phyloP scores from a whole-genome alignment of 2,113 vertebrate genomes.

The Psilopsiagon aurifrons region DNA sequence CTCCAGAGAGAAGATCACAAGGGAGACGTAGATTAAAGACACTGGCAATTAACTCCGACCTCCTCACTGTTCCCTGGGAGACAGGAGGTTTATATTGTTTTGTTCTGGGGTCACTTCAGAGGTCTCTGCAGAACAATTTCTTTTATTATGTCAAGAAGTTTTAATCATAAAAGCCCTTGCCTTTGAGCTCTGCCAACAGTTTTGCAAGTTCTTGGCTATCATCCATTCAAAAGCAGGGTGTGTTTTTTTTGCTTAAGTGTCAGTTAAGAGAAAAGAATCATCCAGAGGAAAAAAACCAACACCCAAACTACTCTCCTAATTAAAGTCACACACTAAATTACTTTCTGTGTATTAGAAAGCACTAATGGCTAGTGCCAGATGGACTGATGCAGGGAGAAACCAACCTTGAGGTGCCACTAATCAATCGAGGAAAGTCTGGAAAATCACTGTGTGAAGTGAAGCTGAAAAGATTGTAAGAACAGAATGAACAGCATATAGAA shows the following conservation, averaged over 20 bases:
- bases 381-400: background rate
- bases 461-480: background rate
- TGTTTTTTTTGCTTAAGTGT: background rate
- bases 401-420: background rate
- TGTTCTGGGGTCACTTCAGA: constrained; percentile 32
- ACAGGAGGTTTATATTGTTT: background rate
- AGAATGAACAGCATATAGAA: fast-evolving
- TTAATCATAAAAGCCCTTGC: constrained; percentile 3
- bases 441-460: background rate
- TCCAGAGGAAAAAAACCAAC: background rate
- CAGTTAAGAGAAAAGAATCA: background rate
- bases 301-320: background rate
- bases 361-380: background rate
- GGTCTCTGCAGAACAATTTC: background rate
- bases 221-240: background rate
- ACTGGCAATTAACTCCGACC: constrained; percentile 34
- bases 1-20: background rate
- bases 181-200: constrained; percentile 20
- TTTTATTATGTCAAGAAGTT: background rate
- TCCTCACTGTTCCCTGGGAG: constrained; percentile 24
- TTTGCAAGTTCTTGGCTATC: background rate
- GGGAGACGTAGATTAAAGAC: constrained; percentile 8
- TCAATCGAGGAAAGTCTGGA: background rate
- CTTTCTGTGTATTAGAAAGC: background rate
- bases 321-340: background rate